Base-by-base conservation (phyloP, 2,113 vertebrate species). In the Copsychus sechellarum region DNA sequence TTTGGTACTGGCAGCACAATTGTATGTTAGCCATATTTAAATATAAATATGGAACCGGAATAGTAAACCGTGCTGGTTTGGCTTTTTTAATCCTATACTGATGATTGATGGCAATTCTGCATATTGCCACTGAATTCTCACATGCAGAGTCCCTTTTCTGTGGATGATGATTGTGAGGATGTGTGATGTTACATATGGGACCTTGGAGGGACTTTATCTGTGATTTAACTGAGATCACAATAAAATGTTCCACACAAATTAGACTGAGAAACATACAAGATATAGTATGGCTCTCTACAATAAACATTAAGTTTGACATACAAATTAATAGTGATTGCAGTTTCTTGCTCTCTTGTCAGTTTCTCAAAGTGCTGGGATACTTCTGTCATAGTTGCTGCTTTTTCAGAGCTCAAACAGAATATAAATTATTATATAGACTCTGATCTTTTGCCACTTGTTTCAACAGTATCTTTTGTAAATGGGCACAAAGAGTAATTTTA, bases 281-380 rank as follows among this genome's bases (percentile, higher is more conserved):
- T 24, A 42, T 0, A 65, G 50, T 14, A 64, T 1, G 3, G 23
- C 4, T 16, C 31, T 14, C 43, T 70, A 23, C 9, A 2, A 3
- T 5, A 70, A 50, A 7, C 5, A 2, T 24, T 34, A 76, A 60
- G 31, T 57, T 61, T 36, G 42, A 24, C 21, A 8, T 9, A 53
- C 3, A 67, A 38, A n/a, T 80, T 60, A 47, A 57, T 4, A 70
- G 10, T 9, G 36, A 81, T 2, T 64, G 47, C 61, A 58, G 21
- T 73, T 89, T 82, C 34, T 21, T 12, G 4, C 40, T 40, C 5
- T 17, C 14, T 36, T 57, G 18, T 33, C 60, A 66, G 40, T 42
- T 64, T 83, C 84, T 23, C 22, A 9, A 84, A 78, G 47, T 38
- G 17, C 47, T 67, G 26, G 8, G 15, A 51, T 82, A 24, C 6